Evolutionary conservation across 2,888 invertebrate genomes (phyloP).

Genomic region (Tinea pellionella): DNA sequence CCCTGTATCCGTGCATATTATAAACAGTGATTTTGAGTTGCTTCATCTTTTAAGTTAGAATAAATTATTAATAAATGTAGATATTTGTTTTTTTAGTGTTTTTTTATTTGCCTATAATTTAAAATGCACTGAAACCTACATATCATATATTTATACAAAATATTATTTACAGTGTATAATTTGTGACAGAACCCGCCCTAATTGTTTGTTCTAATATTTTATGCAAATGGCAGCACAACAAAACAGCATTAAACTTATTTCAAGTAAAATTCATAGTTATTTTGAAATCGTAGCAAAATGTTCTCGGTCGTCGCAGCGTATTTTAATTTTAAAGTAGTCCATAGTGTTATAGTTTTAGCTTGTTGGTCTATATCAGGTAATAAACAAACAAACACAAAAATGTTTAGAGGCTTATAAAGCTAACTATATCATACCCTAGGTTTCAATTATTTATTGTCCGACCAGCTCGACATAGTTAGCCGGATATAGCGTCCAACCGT

Average conservation of each 20-base stretch:
- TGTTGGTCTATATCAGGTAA: slow-evolving; percentile 38
- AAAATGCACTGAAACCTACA: not conserved
- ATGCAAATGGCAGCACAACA: not conserved
- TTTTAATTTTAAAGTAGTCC: slow-evolving; percentile 39
- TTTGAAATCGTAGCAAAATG: slow-evolving; percentile 20
- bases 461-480: too few species aligned
- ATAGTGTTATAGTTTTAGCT: slow-evolving; percentile 37
- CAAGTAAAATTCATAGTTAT: not conserved
- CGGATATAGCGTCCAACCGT: too few species aligned
- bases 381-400: too few species aligned
- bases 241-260: not conserved
- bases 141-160: not conserved
- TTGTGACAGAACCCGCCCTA: not conserved
- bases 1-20: not conserved
- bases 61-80: too few species aligned
- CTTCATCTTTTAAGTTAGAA: too few species aligned
- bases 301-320: slow-evolving; percentile 31
- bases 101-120: too few species aligned
- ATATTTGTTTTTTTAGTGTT: too few species aligned
- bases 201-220: not conserved
- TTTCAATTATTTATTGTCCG: too few species aligned
- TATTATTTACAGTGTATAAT: not conserved
- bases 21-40: too few species aligned
- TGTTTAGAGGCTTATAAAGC: too few species aligned
- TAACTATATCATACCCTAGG: too few species aligned